Conservation (phyloP, 2,888 invertebrate species). For the Tineola bisselliella region DNA sequence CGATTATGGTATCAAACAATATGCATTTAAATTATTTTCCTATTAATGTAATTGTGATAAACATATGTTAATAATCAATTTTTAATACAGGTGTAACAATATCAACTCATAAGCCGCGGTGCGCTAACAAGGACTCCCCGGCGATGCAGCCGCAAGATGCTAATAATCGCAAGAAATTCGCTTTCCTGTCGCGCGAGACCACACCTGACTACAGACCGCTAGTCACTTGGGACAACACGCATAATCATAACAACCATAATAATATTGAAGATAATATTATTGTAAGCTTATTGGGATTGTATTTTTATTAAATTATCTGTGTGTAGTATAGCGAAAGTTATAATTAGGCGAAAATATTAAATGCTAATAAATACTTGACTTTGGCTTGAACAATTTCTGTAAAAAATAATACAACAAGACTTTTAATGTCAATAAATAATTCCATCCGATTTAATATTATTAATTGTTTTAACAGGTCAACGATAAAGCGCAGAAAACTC, state of each 20-base stretch:
- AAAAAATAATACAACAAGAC: no score
- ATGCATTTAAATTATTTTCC: no score
- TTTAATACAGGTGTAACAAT: constrained; percentile 72
- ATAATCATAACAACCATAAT: constrained; percentile 28
- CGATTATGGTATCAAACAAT: no score
- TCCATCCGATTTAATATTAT: not conserved
- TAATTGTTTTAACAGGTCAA: constrained; percentile 25
- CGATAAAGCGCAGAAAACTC: constrained; percentile 80
- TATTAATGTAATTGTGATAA: no score
- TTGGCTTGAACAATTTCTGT: no score
- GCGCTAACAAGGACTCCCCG: constrained; percentile 60
- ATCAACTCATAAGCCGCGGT: constrained; percentile 76
- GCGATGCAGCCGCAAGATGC: constrained; percentile 70
- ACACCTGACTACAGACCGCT: constrained; percentile 86
- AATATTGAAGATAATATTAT: not conserved
- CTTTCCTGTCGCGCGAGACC: constrained; percentile 86
- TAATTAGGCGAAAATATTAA: no score
- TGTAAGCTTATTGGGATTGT: not conserved
- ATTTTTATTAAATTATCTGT: no score
- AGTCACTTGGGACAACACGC: constrained; percentile 43
- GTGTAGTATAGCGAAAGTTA: no score
- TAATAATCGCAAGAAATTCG: constrained; percentile 87
- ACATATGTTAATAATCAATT: no score
- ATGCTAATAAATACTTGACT: no score
- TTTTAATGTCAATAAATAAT: not conserved